phyloP scores from a whole-genome alignment of 2,113 vertebrate genomes.

The Perca flavescens region DNA sequence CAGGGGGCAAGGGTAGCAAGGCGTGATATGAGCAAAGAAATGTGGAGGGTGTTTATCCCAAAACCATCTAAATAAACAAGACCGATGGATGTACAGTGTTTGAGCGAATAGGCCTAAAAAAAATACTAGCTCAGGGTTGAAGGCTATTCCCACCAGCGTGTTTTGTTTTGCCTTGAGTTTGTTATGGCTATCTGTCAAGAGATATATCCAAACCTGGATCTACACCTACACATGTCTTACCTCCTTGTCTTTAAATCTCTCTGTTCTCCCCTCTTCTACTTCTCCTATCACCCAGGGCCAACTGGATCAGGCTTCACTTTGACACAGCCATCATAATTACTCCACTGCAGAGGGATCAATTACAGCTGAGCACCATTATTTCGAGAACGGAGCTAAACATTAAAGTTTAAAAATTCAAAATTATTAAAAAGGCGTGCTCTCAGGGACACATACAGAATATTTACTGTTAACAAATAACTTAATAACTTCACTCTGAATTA shows the following conservation, averaged over 20 bases:
- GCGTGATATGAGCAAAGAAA: constrained; percentile 31
- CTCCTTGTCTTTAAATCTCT: constrained; percentile 51
- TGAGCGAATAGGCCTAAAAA: constrained; percentile 29
- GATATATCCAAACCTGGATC: constrained; percentile 41
- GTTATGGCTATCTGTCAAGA: constrained; percentile 47
- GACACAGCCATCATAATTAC: constrained; percentile 75
- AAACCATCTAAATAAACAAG: constrained; percentile 36
- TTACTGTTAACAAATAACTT: constrained; percentile 87
- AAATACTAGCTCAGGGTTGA: constrained; percentile 37
- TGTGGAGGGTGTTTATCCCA: constrained; percentile 6
- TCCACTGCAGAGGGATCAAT: constrained; percentile 79
- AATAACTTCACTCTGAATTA: constrained; percentile 79
- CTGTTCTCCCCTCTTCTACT: constrained; percentile 14
- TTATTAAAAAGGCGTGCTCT: constrained; percentile 81
- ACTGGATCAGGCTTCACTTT: constrained; percentile 56
- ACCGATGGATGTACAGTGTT: constrained; percentile 4
- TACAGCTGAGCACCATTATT: constrained; percentile 82
- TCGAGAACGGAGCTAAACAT: constrained; percentile 78
- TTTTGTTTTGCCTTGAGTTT: constrained; percentile 40
- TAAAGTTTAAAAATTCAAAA: constrained; percentile 82
- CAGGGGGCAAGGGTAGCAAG: constrained; percentile 23
- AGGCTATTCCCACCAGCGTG: constrained; percentile 47
- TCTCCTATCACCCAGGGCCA: constrained; percentile 69
- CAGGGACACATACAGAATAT: constrained; percentile 83
- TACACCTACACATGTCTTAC: constrained; percentile 28